These are phyloP conservation scores for Hirtodrosophila duncani DNA, from an alignment of 2,888 invertebrate species.

Conservation along the genomic window DNA sequence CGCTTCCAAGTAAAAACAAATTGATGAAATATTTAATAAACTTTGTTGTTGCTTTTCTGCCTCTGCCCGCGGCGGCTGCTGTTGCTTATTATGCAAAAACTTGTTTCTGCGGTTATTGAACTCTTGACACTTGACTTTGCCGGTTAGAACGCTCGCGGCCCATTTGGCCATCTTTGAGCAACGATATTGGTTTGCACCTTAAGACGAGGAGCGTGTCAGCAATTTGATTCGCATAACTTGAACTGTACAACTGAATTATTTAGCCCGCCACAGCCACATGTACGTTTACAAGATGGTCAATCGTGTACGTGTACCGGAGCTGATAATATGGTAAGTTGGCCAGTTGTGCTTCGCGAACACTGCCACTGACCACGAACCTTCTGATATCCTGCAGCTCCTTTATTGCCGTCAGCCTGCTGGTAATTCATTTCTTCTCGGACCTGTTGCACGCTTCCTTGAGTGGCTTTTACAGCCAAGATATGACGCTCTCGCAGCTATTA, in stretches of 20 bases:
- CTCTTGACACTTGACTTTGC: constrained; percentile 60
- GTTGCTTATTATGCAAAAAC: constrained; percentile 56
- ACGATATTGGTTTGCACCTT: constrained; percentile 8
- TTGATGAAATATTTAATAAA: constrained; percentile 14
- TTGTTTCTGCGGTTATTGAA: constrained; percentile 59
- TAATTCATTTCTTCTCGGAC: constrained; percentile 76
- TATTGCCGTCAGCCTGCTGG: constrained; percentile 67
- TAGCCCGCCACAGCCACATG: constrained; percentile 44
- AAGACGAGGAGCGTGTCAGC: constrained; percentile 23
- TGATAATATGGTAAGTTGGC: constrained; percentile 72
- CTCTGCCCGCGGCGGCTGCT: background rate
- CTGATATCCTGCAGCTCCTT: constrained; percentile 54
- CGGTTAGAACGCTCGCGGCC: constrained; percentile 32
- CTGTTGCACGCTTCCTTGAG: constrained; percentile 76
- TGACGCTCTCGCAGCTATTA: constrained; percentile 77
- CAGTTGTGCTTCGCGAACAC: too few species aligned
- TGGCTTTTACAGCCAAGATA: constrained; percentile 64
- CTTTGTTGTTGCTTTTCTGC: constrained; percentile 24
- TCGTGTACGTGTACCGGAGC: constrained; percentile 77
- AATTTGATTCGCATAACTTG: constrained; percentile 11
- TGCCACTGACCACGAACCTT: background rate
- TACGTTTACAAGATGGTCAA: constrained; percentile 69
- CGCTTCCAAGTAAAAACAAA: constrained; percentile 18
- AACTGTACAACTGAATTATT: constrained; percentile 7
- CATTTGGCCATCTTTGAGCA: constrained; percentile 8